Conservation (phyloP, 2,888 invertebrate genomes). For the Panopea generosa region DNA sequence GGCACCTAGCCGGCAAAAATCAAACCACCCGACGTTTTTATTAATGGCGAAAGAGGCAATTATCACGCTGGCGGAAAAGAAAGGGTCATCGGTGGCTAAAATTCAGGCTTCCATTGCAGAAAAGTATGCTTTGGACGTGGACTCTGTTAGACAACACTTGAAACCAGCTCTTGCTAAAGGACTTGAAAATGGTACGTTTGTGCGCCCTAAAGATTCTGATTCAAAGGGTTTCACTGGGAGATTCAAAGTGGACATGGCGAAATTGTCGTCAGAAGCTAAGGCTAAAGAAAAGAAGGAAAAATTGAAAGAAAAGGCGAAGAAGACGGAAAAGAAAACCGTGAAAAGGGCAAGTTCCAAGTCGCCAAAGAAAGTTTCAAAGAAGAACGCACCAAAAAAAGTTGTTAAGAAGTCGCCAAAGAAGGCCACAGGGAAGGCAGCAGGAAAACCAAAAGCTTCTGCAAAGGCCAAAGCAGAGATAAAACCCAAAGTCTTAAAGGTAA, state of each 20-base stretch:
- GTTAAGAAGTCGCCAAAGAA: conserved; percentile 52
- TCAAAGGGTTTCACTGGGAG: conserved; percentile 62
- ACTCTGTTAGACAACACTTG: conserved; percentile 55
- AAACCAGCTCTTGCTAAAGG: conserved; percentile 70
- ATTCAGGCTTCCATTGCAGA: conserved; percentile 71
- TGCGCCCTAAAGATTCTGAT: conserved; percentile 67
- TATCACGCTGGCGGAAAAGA: conserved; percentile 53
- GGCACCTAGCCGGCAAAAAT: conserved; percentile 41
- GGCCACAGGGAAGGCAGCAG: conserved; percentile 41
- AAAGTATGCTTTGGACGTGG: conserved; percentile 66
- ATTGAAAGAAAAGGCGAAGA: conserved; percentile 14
- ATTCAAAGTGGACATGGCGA: conserved; percentile 61
- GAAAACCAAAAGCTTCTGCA: conserved; percentile 33
- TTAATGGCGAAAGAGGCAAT: conserved; percentile 70
- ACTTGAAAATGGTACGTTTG: conserved; percentile 61
- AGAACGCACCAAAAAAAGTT: neutral
- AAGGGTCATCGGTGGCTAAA: conserved; percentile 69
- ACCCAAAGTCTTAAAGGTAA: conserved; percentile 11
- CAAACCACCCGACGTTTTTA: conserved; percentile 61
- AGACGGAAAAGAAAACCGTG: conserved; percentile 3
- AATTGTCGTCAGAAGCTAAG: conserved; percentile 40
- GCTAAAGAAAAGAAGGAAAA: conserved; percentile 46
- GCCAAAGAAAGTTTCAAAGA: conserved; percentile 4
- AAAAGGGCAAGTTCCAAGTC: conserved; percentile 19
- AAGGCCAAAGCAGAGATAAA: neutral